Base-by-base conservation (phyloP, 2,113 vertebrate genomes). In the Poecile atricapillus region DNA sequence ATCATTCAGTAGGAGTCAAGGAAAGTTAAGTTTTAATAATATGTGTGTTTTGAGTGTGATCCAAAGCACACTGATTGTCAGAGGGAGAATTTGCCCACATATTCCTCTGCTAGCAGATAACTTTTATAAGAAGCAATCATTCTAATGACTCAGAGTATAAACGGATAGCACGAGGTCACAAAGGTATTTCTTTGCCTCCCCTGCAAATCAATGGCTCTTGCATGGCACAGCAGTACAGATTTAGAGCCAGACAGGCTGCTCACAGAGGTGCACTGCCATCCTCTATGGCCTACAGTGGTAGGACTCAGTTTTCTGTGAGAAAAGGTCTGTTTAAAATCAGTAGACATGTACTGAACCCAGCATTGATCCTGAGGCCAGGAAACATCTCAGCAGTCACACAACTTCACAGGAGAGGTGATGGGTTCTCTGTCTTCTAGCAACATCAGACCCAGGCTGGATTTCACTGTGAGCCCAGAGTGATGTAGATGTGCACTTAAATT, bases 31-130 rank as follows among this genome's bases (percentile, higher is more conserved):
- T 50, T 87, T 82, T 49, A 89, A 43, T 86, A 88, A 89, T 65
- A 35, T 35, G 49, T 90, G 50, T 91, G 16, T 58, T 89, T 94
- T 96, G 83, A 94, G 69, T 49, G 77, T 50, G 58, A 78, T 89
- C 77, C 89, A 94, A 95, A 89, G 56, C 77, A 94, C 81, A 87
- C 56, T 52, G 81, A 91, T 93, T 93, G 70, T 94, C 87, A 87
- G 77, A 86, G 59, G 39, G 49, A 90, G 41, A 55, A 75, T 87
- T 91, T 91, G 73, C 41, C 46, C 22, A 56, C 22, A 83, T 91
- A 87, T 44, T 82, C 81, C 50, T 87, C 53, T 84, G 21, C 56
- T 79, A 78, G 69, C 13, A 89, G 83, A 82, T 84, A 95, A 87
- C 33, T 87, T 91, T 79, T 81, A 37, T 76, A 73, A 89, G 39